A percentile compares a stretch with the other conserved stretches of the same genome.
Conservation (phyloP, 2,797 vertebrate species). For the Sorex maritimensis region DNA sequence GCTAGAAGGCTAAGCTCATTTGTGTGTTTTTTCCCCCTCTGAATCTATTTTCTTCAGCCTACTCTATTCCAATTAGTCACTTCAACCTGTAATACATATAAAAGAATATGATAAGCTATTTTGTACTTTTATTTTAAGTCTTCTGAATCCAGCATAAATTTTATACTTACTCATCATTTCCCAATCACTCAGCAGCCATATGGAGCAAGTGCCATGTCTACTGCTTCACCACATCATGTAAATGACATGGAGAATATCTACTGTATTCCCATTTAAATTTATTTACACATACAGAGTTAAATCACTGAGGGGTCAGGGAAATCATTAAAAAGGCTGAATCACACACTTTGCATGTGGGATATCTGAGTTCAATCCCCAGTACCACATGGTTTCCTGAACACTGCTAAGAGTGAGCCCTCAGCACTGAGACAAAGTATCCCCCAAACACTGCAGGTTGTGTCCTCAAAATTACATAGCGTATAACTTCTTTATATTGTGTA, state of each 20-base stretch:
- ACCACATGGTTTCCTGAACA: no score
- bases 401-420: no score
- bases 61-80: neutral
- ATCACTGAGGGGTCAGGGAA: neutral
- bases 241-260: neutral
- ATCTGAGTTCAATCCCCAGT: no score
- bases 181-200: neutral
- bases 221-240: neutral
- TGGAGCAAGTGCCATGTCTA: neutral
- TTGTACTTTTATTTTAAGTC: neutral
- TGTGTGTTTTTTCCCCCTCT: neutral
- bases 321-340: no score
- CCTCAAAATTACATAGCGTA: neutral
- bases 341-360: no score
- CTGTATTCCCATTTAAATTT: neutral
- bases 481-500: constrained; percentile 1
- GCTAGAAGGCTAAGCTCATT: neutral
- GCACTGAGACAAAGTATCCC: no score
- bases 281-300: neutral
- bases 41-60: neutral
- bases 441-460: no score
- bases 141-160: neutral
- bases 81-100: neutral
- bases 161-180: neutral
- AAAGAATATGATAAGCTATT: neutral